Evolutionary conservation across 2,888 invertebrate genomes (phyloP).

Genomic region (Teleogryllus oceanicus): DNA sequence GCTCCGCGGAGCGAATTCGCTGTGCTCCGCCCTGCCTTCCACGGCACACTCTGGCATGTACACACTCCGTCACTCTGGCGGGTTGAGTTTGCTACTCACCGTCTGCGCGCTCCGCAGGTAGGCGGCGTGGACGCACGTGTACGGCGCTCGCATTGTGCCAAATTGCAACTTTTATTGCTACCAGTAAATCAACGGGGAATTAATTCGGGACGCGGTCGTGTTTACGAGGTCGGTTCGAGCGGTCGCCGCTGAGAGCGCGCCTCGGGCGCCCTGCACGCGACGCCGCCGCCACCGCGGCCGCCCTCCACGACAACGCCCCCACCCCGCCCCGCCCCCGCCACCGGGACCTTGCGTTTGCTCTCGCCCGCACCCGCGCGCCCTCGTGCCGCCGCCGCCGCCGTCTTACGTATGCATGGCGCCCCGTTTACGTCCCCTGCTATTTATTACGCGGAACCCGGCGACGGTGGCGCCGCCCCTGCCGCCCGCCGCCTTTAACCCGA

Average conservation of each 20-base stretch:
- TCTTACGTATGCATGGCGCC: constrained; percentile 9
- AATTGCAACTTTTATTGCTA: constrained; percentile 4
- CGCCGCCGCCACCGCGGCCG: too few relatives aligned
- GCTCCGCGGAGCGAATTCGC: too few relatives aligned
- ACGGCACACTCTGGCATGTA: too few relatives aligned
- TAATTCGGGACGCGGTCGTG: not conserved
- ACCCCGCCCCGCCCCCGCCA: too few relatives aligned
- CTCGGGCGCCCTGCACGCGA: not conserved
- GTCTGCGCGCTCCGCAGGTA: not conserved
- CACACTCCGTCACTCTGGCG: too few relatives aligned
- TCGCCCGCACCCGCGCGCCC: not conserved
- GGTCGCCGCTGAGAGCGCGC: not conserved
- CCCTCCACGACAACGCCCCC: too few relatives aligned
- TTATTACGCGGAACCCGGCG: not conserved
- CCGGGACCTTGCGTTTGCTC: too few relatives aligned
- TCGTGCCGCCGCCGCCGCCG: not conserved
- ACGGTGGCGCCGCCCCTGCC: not conserved
- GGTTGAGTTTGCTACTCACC: too few relatives aligned
- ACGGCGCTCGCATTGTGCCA: not conserved
- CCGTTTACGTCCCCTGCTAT: constrained; percentile 18
- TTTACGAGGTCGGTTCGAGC: not conserved
- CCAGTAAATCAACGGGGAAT: not conserved
- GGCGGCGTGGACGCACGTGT: not conserved
- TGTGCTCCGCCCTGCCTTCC: too few relatives aligned
- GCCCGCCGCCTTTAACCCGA: constrained; percentile 1